Percentiles rank a stretch among this genome's conserved stretches.
phyloP scores from a whole-genome alignment of 1,140 invertebrate genomes.

The Aleiodes sp. region DNA sequence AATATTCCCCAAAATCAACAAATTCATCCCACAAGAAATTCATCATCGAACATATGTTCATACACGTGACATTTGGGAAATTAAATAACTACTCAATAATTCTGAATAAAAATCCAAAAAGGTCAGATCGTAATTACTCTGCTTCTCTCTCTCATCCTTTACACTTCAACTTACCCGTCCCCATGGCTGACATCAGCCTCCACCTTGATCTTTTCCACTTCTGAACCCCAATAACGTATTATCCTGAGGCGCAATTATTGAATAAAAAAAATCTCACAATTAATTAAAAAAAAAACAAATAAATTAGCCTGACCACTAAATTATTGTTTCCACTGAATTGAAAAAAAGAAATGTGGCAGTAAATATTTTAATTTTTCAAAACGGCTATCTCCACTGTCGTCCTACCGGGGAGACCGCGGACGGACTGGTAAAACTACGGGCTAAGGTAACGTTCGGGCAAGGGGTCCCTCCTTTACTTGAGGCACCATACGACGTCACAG shows the following conservation, averaged over 20 bases:
- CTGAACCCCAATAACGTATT: conserved; percentile 48
- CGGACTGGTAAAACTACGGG: conserved; percentile 56
- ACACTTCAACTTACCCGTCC: conserved; percentile 58
- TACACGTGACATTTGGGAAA: no score
- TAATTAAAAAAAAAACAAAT: not conserved
- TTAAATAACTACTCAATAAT: no score
- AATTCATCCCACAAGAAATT: not conserved
- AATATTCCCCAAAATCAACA: not conserved
- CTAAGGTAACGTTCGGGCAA: conserved; percentile 49
- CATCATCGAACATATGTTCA: not conserved
- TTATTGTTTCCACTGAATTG: not conserved
- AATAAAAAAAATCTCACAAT: conserved; percentile 33
- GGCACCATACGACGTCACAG: conserved; percentile 53
- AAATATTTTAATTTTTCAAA: not conserved
- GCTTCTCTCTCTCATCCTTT: not conserved
- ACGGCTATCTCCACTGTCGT: conserved; percentile 42
- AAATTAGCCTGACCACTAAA: not conserved
- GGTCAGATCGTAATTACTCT: not conserved
- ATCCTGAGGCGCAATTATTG: conserved; percentile 45
- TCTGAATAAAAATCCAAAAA: not conserved
- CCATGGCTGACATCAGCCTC: conserved; percentile 61
- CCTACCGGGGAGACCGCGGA: conserved; percentile 60
- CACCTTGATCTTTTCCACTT: conserved; percentile 49
- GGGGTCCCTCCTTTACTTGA: conserved; percentile 39
- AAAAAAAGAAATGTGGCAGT: not conserved